Conservation (phyloP, 2,888 invertebrate genomes). For the Andrena fulva region DNA sequence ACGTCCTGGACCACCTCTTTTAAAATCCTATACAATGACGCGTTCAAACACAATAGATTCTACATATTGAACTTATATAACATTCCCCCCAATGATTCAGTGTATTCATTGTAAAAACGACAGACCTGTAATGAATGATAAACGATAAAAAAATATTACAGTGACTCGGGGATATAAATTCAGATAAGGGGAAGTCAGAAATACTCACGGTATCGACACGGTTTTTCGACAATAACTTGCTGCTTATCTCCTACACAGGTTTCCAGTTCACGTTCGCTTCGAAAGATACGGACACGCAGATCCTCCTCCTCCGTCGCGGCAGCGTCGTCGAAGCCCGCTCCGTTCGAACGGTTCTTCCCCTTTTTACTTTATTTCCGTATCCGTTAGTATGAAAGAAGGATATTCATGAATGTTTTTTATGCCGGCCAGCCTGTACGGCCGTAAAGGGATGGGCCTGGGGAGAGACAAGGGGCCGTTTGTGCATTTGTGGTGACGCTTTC, state of each 20-base stretch:
- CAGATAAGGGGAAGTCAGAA: not conserved
- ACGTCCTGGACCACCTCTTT: no score
- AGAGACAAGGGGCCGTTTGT: conserved; percentile 70
- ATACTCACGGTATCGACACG: not conserved
- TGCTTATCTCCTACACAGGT: conserved; percentile 10
- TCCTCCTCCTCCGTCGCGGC: conserved; percentile 33
- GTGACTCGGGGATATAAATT: not conserved
- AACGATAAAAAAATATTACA: conserved; percentile 6
- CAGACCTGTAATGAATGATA: not conserved
- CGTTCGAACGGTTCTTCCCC: conserved; percentile 45
- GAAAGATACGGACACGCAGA: conserved; percentile 30
- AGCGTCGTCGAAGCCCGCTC: conserved; percentile 9
- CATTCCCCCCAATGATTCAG: no score
- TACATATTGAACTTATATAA: conserved; percentile 9
- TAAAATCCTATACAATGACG: conserved; percentile 2
- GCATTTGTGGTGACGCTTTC: conserved; percentile 51
- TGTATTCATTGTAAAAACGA: not conserved
- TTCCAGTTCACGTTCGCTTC: not conserved
- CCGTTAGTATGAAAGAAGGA: conserved; percentile 70
- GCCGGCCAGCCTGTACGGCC: conserved; percentile 40
- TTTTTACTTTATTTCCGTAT: conserved; percentile 68
- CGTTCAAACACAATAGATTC: conserved; percentile 11
- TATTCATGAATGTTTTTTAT: conserved; percentile 71
- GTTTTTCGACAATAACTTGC: conserved; percentile 15
- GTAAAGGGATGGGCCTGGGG: conserved; percentile 57